These are phyloP conservation scores for Saccostrea cuccullata DNA, from an alignment of 1,140 invertebrate species.

Conservation along the genomic window DNA sequence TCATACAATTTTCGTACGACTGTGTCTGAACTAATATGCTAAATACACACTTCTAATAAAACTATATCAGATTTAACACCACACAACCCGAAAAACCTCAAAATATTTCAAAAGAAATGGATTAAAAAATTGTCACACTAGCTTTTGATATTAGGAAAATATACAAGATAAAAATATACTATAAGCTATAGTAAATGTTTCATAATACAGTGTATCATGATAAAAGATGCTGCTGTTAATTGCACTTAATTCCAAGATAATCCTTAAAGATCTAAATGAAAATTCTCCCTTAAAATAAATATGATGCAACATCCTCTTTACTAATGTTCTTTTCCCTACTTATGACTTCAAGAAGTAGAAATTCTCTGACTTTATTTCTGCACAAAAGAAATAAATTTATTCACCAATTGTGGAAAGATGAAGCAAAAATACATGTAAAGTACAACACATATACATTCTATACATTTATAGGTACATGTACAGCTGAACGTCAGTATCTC, in stretches of 20 bases:
- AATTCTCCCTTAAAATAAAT: neutral
- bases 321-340: too few relatives aligned
- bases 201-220: neutral
- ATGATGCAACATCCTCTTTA: too few relatives aligned
- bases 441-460: too few relatives aligned
- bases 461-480: too few relatives aligned
- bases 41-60: neutral
- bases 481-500: too few relatives aligned
- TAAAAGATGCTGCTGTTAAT: neutral
- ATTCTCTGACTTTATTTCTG: too few relatives aligned
- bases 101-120: neutral
- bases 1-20: neutral
- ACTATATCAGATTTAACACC: neutral
- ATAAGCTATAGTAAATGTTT: neutral
- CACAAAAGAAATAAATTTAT: too few relatives aligned
- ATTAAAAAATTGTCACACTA: neutral
- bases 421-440: too few relatives aligned
- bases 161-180: neutral
- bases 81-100: neutral
- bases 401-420: too few relatives aligned
- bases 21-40: neutral
- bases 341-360: too few relatives aligned
- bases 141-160: neutral
- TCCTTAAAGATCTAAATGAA: neutral
- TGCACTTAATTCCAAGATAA: neutral